phyloP scores from a whole-genome alignment of 2,797 vertebrate species.

The Acrocephalus scirpaceus region DNA sequence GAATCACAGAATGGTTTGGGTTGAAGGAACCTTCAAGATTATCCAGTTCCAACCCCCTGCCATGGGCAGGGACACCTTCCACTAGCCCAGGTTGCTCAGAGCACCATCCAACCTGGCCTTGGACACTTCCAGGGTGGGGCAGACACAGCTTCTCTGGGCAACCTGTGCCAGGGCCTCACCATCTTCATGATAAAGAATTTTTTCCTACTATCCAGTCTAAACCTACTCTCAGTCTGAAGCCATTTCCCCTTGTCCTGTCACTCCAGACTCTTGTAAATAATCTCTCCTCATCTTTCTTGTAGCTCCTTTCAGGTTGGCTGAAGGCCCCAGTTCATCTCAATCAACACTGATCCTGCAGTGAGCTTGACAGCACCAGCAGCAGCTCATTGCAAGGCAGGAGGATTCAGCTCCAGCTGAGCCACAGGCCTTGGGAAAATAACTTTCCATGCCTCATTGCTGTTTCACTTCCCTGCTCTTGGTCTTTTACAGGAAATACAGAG shows the following conservation, averaged over 20 bases:
- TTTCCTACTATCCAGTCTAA: background rate
- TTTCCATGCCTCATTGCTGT: background rate
- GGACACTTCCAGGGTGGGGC: background rate
- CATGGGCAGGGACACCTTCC: background rate
- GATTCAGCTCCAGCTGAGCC: background rate
- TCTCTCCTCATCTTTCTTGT: background rate
- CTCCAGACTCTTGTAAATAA: background rate
- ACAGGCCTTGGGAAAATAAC: background rate
- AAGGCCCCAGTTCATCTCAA: background rate
- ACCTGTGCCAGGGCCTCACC: background rate
- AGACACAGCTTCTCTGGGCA: background rate
- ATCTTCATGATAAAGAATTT: background rate
- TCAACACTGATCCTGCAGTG: background rate
- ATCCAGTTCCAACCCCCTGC: fast-evolving
- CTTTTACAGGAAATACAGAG: background rate
- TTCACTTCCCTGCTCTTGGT: background rate
- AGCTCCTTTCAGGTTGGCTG: background rate
- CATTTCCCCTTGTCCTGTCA: background rate
- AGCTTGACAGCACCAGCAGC: background rate
- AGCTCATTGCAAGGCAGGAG: background rate
- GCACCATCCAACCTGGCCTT: background rate
- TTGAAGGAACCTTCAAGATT: background rate
- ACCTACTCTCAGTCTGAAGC: background rate
- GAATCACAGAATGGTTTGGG: background rate
- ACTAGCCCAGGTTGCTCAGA: background rate